Evolutionary conservation across 92 coral and sea anemone species (phyloP).

Genomic region (Ricordea florida): DNA sequence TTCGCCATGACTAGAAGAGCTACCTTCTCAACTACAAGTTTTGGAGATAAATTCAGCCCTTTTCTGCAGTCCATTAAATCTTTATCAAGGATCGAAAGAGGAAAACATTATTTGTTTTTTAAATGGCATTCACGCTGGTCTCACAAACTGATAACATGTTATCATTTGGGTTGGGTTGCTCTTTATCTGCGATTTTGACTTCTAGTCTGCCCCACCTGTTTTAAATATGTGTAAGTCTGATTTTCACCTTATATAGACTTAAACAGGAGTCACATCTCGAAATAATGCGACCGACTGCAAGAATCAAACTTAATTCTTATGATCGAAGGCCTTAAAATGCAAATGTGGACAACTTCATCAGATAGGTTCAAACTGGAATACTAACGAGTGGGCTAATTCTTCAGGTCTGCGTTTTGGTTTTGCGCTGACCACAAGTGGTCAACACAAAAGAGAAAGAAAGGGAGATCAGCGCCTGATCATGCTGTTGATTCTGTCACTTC

Average conservation of each 20-base stretch:
- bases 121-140: neutral
- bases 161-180: conserved; percentile 6
- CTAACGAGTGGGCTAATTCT: too few relatives aligned
- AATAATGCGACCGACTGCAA: too few relatives aligned
- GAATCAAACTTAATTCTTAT: too few relatives aligned
- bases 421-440: conserved; percentile 26
- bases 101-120: neutral
- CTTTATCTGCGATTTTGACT: conserved; percentile 17
- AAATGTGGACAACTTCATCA: neutral
- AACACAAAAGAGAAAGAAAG: neutral
- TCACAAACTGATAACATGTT: conserved; percentile 9
- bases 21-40: neutral
- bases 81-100: conserved; percentile 12
- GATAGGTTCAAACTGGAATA: neutral
- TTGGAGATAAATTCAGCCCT: neutral
- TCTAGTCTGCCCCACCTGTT: neutral
- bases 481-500: neutral
- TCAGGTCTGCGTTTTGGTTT: neutral
- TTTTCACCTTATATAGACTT: too few relatives aligned
- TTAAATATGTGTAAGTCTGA: conserved; percentile 5
- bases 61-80: conserved; percentile 25
- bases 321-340: too few relatives aligned
- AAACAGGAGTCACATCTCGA: too few relatives aligned
- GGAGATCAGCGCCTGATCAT: neutral
- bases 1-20: conserved; percentile 16